Conservation (phyloP, 2,113 vertebrate genomes). For the Austrofundulus limnaeus region DNA sequence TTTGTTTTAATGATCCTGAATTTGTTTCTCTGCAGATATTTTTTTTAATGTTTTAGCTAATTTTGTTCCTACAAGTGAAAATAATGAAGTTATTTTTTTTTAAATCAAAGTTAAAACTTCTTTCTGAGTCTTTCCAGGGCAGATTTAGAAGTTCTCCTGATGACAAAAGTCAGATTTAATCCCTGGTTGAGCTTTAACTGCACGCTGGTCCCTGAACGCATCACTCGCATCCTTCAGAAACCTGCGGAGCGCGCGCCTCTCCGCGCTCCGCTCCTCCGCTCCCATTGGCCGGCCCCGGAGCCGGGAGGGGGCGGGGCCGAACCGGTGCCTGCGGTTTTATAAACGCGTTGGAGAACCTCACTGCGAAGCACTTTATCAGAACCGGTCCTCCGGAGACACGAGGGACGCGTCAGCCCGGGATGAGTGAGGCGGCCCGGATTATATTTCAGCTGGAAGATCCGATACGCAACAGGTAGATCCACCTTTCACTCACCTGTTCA, state of each 20-base stretch:
- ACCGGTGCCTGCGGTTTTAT: constrained; percentile 64
- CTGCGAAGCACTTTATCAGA: constrained; percentile 62
- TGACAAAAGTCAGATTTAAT: background rate
- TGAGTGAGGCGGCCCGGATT: constrained; percentile 58
- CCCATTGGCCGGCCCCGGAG: constrained; percentile 46
- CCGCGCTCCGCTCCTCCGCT: background rate
- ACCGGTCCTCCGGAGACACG: constrained; percentile 43
- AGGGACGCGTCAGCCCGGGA: constrained; percentile 23
- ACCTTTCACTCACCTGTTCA: background rate
- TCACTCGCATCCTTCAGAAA: background rate
- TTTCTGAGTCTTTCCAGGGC: too few relatives aligned
- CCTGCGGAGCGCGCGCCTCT: background rate
- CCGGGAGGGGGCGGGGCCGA: constrained; percentile 47
- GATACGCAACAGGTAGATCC: constrained; percentile 68
- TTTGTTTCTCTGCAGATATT: too few relatives aligned
- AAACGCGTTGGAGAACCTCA: constrained; percentile 66
- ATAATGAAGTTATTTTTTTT: too few relatives aligned
- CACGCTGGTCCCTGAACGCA: constrained; percentile 11
- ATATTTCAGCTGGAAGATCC: constrained; percentile 39
- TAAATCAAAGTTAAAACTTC: too few relatives aligned
- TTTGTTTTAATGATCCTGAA: too few relatives aligned
- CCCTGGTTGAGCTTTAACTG: constrained; percentile 1
- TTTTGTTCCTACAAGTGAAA: too few relatives aligned
- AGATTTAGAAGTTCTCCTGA: background rate
- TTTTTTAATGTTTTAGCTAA: too few relatives aligned